These are phyloP conservation scores for Xenops minutus DNA, from an alignment of 2,797 vertebrate species.

Conservation along the genomic window DNA sequence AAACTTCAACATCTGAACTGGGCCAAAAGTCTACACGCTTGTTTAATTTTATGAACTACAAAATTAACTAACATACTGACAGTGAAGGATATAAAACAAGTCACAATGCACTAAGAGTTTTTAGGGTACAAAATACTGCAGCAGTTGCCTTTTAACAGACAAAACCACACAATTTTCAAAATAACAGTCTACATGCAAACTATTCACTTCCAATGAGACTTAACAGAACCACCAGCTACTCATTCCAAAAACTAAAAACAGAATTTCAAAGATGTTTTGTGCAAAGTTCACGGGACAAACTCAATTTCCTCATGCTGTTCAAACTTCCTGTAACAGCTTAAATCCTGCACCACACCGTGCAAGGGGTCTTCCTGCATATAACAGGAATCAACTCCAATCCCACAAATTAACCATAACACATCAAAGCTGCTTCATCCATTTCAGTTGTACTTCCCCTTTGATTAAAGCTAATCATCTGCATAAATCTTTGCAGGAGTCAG, in stretches of 20 bases:
- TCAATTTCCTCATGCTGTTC: background rate
- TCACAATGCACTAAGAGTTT: background rate
- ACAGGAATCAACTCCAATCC: background rate
- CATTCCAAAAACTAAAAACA: background rate
- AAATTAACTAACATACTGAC: background rate
- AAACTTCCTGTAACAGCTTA: background rate
- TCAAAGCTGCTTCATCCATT: background rate
- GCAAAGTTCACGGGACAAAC: background rate
- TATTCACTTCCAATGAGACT: background rate
- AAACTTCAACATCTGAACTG: background rate
- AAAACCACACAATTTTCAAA: background rate
- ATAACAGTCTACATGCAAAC: background rate
- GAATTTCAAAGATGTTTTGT: background rate
- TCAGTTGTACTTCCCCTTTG: background rate
- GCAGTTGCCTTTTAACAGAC: background rate
- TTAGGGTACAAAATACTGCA: background rate
- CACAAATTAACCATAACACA: background rate
- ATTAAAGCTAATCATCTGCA: constrained; percentile 17
- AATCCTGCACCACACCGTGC: background rate
- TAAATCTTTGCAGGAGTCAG: background rate
- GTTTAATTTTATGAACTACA: background rate
- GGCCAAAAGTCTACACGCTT: accelerated
- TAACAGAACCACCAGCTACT: background rate
- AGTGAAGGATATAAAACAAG: background rate
- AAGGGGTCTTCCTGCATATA: background rate